phyloP scores from a whole-genome alignment of 2,888 invertebrate species.

The Drosophila prolongata region DNA sequence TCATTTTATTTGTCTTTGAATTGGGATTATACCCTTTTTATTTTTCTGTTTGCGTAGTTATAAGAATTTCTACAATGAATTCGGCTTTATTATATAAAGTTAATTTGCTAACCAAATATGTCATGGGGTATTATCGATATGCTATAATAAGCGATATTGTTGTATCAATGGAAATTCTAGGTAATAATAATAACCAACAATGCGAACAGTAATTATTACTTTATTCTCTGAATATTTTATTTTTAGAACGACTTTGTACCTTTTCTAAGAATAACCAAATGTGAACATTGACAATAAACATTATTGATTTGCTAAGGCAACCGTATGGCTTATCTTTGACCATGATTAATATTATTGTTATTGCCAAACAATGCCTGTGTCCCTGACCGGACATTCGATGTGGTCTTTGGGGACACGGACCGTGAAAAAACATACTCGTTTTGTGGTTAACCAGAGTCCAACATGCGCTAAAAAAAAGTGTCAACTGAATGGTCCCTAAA shows the following conservation, averaged over 20 bases:
- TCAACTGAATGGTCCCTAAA: slow-evolving; percentile 41
- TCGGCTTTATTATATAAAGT: too few relatives aligned
- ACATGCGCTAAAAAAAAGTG: slow-evolving; percentile 27
- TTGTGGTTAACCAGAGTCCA: slow-evolving; percentile 32
- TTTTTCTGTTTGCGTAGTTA: too few relatives aligned
- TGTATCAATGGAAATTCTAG: not conserved
- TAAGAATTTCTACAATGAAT: too few relatives aligned
- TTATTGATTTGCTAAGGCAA: slow-evolving; percentile 15
- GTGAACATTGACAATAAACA: slow-evolving; percentile 4
- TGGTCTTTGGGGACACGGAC: not conserved
- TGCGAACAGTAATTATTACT: not conserved
- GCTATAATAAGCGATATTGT: not conserved
- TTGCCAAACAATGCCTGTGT: slow-evolving; percentile 27
- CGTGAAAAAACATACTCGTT: slow-evolving; percentile 9
- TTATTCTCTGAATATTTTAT: not conserved
- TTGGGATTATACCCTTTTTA: too few relatives aligned
- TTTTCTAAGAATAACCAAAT: not conserved
- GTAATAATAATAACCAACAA: not conserved
- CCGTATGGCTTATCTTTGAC: slow-evolving; percentile 16
- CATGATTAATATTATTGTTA: slow-evolving; percentile 28
- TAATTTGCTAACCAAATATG: too few relatives aligned
- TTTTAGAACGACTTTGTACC: not conserved
- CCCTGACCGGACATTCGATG: slow-evolving; percentile 8
- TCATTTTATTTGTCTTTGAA: too few relatives aligned
- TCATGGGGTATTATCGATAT: too few relatives aligned